phyloP scores from a whole-genome alignment of 2,797 vertebrate species.

The Kryptolebias ocellatus region DNA sequence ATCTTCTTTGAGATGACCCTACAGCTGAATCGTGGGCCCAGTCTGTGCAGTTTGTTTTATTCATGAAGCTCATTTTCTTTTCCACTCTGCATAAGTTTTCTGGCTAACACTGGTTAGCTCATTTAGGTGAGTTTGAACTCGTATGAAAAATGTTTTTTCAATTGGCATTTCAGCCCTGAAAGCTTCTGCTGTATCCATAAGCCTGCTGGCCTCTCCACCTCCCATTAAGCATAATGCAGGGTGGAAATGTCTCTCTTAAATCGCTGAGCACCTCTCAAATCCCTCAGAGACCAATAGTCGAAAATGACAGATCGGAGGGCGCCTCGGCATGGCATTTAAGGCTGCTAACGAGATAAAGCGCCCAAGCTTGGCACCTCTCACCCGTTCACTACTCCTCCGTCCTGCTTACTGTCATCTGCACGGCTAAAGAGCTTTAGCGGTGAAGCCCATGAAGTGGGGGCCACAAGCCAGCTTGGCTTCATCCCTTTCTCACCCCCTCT shows the following conservation, averaged over 20 bases:
- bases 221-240: conserved; percentile 78
- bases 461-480: conserved; percentile 67
- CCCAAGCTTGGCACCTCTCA: conserved; percentile 71
- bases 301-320: conserved; percentile 77
- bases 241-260: conserved; percentile 77
- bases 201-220: conserved; percentile 74
- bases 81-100: conserved; percentile 25
- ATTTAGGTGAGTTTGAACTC: conserved; percentile 53
- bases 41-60: conserved; percentile 31
- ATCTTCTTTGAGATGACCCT: conserved; percentile 20
- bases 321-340: conserved; percentile 76
- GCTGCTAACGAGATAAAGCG: conserved; percentile 81
- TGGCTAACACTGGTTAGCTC: conserved; percentile 31
- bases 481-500: conserved; percentile 61
- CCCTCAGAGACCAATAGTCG: conserved; percentile 74
- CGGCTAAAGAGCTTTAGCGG: conserved; percentile 78
- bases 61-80: conserved; percentile 47
- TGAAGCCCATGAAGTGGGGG: conserved; percentile 70
- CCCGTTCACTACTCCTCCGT: conserved; percentile 61
- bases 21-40: conserved; percentile 22
- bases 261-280: conserved; percentile 76
- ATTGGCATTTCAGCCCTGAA: conserved; percentile 69
- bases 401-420: conserved; percentile 73
- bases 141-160: conserved; percentile 66
- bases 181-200: conserved; percentile 70